A percentile compares a stretch with the other conserved stretches of the same genome.
Conservation (phyloP, 1,140 invertebrate species). For the Diprion similis region DNA sequence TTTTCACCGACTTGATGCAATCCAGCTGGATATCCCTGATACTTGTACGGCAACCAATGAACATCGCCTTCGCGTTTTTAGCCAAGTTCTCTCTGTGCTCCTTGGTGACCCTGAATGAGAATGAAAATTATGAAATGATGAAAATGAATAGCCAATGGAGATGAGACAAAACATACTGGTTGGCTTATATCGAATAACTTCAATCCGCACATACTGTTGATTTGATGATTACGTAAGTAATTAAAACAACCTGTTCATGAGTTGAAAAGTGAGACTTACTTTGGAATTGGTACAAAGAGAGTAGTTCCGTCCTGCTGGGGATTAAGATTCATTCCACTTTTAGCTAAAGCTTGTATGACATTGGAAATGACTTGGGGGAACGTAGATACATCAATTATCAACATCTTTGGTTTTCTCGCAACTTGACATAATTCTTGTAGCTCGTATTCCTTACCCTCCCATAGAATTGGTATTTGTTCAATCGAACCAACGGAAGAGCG, state of each 20-base stretch:
- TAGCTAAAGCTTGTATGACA: constrained; percentile 76
- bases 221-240: constrained; percentile 17
- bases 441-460: constrained; percentile 83
- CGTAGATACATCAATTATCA: constrained; percentile 81
- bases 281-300: constrained; percentile 86
- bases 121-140: neutral
- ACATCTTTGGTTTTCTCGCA: constrained; percentile 82
- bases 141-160: neutral
- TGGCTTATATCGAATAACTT: neutral
- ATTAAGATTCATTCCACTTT: constrained; percentile 90
- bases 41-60: constrained; percentile 78
- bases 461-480: constrained; percentile 76
- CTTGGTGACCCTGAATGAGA: constrained; percentile 77
- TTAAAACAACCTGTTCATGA: neutral
- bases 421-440: constrained; percentile 92
- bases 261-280: constrained; percentile 64
- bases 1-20: constrained; percentile 73
- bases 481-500: constrained; percentile 78
- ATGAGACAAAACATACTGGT: neutral
- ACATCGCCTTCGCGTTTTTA: constrained; percentile 86
- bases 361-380: constrained; percentile 86
- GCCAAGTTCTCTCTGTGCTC: constrained; percentile 88
- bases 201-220: neutral
- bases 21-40: constrained; percentile 83
- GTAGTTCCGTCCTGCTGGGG: constrained; percentile 94